These are phyloP conservation scores for Galendromus occidentalis DNA, from an alignment of 1,140 invertebrate genomes.

Conservation along the genomic window DNA sequence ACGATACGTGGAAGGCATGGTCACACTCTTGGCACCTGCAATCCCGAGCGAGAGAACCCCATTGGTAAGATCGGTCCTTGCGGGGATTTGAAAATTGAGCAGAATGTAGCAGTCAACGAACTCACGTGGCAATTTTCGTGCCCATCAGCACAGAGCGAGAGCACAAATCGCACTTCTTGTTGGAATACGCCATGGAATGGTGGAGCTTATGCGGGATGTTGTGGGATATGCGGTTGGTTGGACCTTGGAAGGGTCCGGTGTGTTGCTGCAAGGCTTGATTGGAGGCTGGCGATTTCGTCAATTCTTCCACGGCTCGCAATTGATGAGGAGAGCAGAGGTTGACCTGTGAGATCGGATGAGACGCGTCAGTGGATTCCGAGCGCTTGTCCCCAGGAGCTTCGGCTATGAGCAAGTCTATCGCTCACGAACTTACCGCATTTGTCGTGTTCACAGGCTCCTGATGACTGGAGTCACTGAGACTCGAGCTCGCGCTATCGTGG, in stretches of 20 bases:
- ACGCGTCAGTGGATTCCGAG: not conserved
- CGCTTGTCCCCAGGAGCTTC: not conserved
- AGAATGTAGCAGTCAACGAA: too few species aligned
- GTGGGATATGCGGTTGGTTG: not conserved
- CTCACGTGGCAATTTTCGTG: slow-evolving; percentile 4
- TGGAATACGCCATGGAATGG: not conserved
- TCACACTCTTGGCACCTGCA: slow-evolving; percentile 9
- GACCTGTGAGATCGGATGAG: not conserved
- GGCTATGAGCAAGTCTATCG: not conserved
- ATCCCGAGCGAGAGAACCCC: not conserved
- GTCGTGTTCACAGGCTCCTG: not conserved
- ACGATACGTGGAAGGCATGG: not conserved
- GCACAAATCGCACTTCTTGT: not conserved
- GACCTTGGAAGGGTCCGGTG: not conserved
- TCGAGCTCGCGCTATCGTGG: not conserved
- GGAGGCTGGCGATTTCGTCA: not conserved
- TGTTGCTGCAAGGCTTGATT: not conserved
- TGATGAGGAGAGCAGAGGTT: slow-evolving; percentile 5
- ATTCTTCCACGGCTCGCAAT: not conserved
- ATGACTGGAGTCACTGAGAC: not conserved
- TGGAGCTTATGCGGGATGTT: not conserved
- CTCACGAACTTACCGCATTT: not conserved
- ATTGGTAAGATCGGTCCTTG: too few species aligned
- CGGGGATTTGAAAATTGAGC: too few species aligned
- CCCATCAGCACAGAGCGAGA: not conserved